Evolutionary conservation across 2,797 vertebrate genomes (phyloP), one percentile per base, ranked within the genome.

Genomic region (Poecilia wingei): DNA sequence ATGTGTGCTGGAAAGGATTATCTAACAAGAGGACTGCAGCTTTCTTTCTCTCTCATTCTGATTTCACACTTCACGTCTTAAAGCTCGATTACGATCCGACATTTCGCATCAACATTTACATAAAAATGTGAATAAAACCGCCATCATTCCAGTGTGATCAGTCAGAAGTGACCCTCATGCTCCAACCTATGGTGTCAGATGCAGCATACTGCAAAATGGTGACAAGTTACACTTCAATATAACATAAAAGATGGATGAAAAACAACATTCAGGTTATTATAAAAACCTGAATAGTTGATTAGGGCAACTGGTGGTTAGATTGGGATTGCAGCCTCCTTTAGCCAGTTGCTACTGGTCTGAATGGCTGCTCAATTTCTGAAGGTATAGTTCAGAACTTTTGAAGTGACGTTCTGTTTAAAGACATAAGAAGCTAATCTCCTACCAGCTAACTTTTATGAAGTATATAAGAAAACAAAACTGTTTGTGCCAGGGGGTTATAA

Each of bases 1-100:
- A 81, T 89, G 89, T 91, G 90, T 88, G 88, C 82, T 55, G 80
- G 80, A 78, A 80, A 77, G 88, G 93, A 93, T 95, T 93, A 93
- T 91, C 87, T 86, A 83, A 90, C 3, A 72, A 84, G 79, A 80
- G 72, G 82, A 91, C 87, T 74, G 84, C 86, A 68, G 74, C 25
- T 55, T 10, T 59, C 82, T 79, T 22, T 53, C 22, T 57, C 84
- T 79, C 86, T 87, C 86, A 73, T 82, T 4, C 66, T 13, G 2
- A 4, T 5, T 43, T 69, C 22, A 69, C 39, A 6, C 22, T 69
- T 13, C 22, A n/a, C 10, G 39, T n/a, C 39, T 69, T 69, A n/a
- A 13, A 25, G 66, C 22, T 43, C 25, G 36, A 68, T 68, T 25
- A 9, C 6, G 8, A 10, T 22, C 64, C 0, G 18, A 66, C 18